phyloP scores from a whole-genome alignment of 2,113 vertebrate genomes.

The Phyllopteryx taeniolatus region DNA sequence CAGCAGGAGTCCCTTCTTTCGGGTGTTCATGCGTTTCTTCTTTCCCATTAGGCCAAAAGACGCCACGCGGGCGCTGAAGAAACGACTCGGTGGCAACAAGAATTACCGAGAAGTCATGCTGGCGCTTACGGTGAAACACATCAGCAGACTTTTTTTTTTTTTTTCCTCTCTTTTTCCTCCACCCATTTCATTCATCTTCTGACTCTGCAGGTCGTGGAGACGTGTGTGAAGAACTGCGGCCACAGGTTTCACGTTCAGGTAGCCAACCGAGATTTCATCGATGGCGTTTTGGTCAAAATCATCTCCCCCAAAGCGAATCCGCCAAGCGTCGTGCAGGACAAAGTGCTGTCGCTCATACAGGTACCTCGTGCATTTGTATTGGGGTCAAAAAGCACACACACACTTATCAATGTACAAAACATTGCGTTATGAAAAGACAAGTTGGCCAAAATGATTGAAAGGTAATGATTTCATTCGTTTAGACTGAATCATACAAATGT shows the following conservation, averaged over 20 bases:
- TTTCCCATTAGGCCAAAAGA: conserved; percentile 88
- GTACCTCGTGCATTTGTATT: conserved; percentile 48
- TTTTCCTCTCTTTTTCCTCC: too few species aligned
- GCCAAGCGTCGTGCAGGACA: conserved; percentile 95
- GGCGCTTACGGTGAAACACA: conserved; percentile 85
- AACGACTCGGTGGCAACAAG: conserved; percentile 90
- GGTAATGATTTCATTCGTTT: too few species aligned
- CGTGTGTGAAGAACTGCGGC: conserved; percentile 98
- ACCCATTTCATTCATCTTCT: not conserved
- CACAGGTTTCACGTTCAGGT: conserved; percentile 95
- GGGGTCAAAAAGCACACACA: not conserved
- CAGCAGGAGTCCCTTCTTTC: conserved; percentile 18
- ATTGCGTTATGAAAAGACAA: too few species aligned
- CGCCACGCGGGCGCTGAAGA: conserved; percentile 91
- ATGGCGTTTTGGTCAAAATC: conserved; percentile 92
- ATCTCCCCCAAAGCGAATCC: conserved; percentile 93
- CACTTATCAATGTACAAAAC: too few species aligned
- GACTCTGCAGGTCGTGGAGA: conserved; percentile 85
- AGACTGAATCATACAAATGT: too few species aligned
- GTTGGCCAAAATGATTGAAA: too few species aligned
- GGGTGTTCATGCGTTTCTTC: conserved; percentile 11
- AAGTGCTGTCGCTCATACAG: conserved; percentile 95
- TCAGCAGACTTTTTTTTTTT: not conserved
- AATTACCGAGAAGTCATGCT: conserved; percentile 99
- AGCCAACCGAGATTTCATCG: conserved; percentile 93